Evolutionary conservation across 2,113 vertebrate species (phyloP), one percentile per base, ranked within the genome.

Genomic region (Eclectus roratus): DNA sequence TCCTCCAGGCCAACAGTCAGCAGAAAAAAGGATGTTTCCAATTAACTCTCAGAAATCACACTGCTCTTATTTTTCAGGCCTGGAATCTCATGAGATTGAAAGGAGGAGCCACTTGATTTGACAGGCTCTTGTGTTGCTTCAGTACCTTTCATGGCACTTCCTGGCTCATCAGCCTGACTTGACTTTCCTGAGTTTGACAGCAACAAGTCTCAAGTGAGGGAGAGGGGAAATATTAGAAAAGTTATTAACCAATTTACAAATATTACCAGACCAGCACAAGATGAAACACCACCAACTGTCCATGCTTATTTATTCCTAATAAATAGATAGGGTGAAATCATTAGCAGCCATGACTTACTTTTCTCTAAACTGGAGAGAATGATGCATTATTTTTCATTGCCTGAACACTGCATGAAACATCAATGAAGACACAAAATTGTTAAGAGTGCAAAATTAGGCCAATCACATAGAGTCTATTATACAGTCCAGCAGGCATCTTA

Each of bases 121-220:
- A 95, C 91, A 94, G 84, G 65, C 39, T 86, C 29, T 83, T 89
- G 86, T 88, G 64, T 91, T 96, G 88, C 93, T 96, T 97, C 93
- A 96, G 74, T 94, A 91, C 90, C 17, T 95, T 89, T 83, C 80
- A 77, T 61, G 92, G 89, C 83, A 95, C 46, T 92, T 93, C 52
- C 64, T 79, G 87, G 73, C 86, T 92, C 65, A 77, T 88, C 86
- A 76, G 63, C 73, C 56, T 85, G 88, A 68, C 76, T 93, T 84
- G 53, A 24, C 53, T 86, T 89, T 78, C 68, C 68, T 71, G 64
- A 21, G 9, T 78, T 84, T 97, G 88, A 96, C 90, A 97, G 73
- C 66, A 92, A 43, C n/a, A 92, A 93, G 86, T 73, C 55, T 95
- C 82, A 43, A 96, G 46, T 61, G 60, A 86, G 65, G 61, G 55